These are phyloP conservation scores for Fistularia tabacaria DNA, from an alignment of 2,797 vertebrate species.

Conservation along the genomic window DNA sequence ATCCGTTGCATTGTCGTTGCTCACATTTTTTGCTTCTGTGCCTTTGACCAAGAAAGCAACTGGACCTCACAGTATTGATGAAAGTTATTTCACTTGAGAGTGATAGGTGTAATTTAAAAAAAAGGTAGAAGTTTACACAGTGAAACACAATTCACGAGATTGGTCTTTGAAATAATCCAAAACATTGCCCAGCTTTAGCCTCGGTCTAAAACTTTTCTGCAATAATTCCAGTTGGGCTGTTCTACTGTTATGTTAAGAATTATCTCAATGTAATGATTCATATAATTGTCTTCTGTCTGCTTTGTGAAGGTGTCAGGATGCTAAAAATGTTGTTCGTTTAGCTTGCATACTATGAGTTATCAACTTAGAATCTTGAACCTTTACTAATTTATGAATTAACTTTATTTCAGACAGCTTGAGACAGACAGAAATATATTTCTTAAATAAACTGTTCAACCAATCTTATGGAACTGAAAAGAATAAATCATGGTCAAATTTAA, in stretches of 20 bases:
- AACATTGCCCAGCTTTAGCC: constrained; percentile 33
- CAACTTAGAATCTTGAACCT: no score
- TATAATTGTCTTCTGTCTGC: not conserved
- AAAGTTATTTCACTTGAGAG: constrained; percentile 28
- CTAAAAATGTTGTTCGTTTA: no score
- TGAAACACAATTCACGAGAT: constrained; percentile 28
- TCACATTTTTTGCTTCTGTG: constrained; percentile 13
- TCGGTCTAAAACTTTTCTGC: constrained; percentile 26
- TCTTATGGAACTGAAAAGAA: constrained; percentile 36
- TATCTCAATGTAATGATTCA: not conserved
- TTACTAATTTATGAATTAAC: no score
- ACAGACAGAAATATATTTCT: no score
- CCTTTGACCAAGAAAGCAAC: constrained; percentile 1
- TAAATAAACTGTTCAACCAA: not conserved
- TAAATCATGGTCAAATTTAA: constrained; percentile 50
- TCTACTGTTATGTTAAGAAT: constrained; percentile 1
- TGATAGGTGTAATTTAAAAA: constrained; percentile 2
- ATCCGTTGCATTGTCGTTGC: constrained; percentile 2
- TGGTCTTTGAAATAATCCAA: constrained; percentile 44
- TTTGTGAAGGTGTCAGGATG: not conserved
- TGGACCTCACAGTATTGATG: constrained; percentile 5
- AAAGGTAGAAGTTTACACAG: constrained; percentile 51
- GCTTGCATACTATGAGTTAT: no score
- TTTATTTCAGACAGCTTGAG: no score
- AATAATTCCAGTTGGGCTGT: constrained; percentile 15